Evolutionary conservation across 2,888 invertebrate species (phyloP), one percentile per base, ranked within the genome.

Genomic region (Frankliniella intonsa): DNA sequence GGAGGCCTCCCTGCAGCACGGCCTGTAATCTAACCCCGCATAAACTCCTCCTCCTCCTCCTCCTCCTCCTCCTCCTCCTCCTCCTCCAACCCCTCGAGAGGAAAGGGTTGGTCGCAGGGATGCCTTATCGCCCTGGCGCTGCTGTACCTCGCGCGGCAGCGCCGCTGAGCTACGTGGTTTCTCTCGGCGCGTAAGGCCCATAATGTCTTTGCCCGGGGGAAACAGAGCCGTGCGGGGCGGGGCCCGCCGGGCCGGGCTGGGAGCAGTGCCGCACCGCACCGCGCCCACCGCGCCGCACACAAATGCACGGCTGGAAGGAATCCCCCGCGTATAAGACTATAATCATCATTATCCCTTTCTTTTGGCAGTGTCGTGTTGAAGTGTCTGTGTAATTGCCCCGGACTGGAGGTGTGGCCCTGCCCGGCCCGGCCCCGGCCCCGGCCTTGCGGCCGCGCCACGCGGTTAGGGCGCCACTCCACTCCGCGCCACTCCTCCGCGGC

Each of bases 11-110:
- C 14, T 2, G 62, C 19, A 55, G 62, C 62, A 22, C 69, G 25
- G 22, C 69, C 69, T 76, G 69, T 76, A 76, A 76, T 76, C 69
- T 76, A 76, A 76, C 22, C 69, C 69, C 25, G 69, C 22, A 76
- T 76, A 76, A 76, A 76, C n/a, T 76, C 69, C 69, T 22, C 17
- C 55, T 5, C 17, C 19, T n/a, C 38, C 5, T 38, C 38, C 38
- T 38, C 38, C 38, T 38, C 38, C 38, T 76, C 69, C 69, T 22
- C 17, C 55, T 5, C 17, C 19, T n/a, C 38, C 5, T 38, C 38
- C 38, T 38, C 38, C 38, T 38, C 38, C 38, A 38, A 5, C 38
- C 25, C 69, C 69, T 22, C 38, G 38, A 5, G 38, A 38, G 38
- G 38, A 12, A 17, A 55, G 55, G 55, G 55, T 17, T 17, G 9